Base-by-base conservation (phyloP, 2,113 vertebrate genomes). In the Cardinalis cardinalis region DNA sequence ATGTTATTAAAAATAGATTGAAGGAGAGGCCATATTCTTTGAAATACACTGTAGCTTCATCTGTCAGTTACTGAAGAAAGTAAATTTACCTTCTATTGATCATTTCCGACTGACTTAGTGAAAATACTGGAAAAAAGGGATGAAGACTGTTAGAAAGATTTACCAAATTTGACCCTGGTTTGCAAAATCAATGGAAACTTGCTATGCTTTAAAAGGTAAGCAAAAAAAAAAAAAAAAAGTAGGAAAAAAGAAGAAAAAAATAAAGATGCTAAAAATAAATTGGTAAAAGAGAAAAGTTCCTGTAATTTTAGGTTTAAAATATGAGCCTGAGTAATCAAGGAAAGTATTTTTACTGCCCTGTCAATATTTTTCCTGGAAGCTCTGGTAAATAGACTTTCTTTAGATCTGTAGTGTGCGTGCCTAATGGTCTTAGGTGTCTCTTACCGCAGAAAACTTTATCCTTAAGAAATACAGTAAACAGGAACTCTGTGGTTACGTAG, bases 351-450 rank as follows among this genome's bases (percentile, higher is more conserved):
- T 97, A 98, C 97, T 96, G 95, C 95, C 97, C 96, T 92, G 97
- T 98, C 98, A 98, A 98, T 98, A 98, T 98, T 98, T 98, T 98
- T 97, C 96, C 98, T 98, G 98, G 97, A 98, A 97, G 89, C 96
- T 83, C 74, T 31, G 75, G 97, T 97, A 97, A 97, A 97, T 91
- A 97, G 95, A 86, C 95, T 96, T 96, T 97, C 97, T 96, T 98
- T 95, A 97, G 97, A 97, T 97, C 95, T 95, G 92, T 83, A 94
- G 84, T 64, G 77, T 96, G 96, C 84, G 84, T 97, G 97, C 93
- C 96, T 97, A 95, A 94, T 94, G 94, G 97, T 95, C 97, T 97
- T 96, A 97, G 97, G 96, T 98, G 95, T 97, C 95, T 97, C 87
- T 95, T 92, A 98, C 97, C 97, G 1, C 97, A 97, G 96, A 97